Conservation (phyloP, 2,888 invertebrate genomes). For the Microdon myrmicae region DNA sequence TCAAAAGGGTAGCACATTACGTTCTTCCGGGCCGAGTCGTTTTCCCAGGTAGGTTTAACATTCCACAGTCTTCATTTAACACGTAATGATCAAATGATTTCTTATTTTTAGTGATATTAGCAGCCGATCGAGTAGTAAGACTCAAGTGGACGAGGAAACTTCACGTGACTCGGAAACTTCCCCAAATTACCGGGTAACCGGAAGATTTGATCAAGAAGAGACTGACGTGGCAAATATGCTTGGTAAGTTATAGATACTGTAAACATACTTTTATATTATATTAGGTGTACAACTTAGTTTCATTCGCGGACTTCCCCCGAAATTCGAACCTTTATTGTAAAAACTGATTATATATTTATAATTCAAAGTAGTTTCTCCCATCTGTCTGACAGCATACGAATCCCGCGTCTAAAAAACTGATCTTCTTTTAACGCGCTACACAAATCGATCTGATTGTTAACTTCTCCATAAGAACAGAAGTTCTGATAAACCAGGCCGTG, state of each 20-base stretch:
- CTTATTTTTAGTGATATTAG: constrained; percentile 60
- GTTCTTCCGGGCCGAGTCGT: constrained; percentile 65
- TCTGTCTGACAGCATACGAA: too few relatives aligned
- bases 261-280: not conserved
- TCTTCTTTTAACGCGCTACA: too few relatives aligned
- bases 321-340: too few relatives aligned
- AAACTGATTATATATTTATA: too few relatives aligned
- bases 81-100: not conserved
- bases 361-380: too few relatives aligned
- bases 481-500: too few relatives aligned
- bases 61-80: not conserved
- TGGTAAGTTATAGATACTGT: constrained; percentile 69
- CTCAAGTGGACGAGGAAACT: constrained; percentile 81
- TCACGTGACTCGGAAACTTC: constrained; percentile 90
- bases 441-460: too few relatives aligned
- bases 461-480: too few relatives aligned
- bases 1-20: constrained; percentile 75
- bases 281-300: too few relatives aligned
- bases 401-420: too few relatives aligned
- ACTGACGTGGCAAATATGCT: constrained; percentile 97
- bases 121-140: constrained; percentile 68
- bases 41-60: constrained; percentile 60
- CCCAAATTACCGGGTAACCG: constrained; percentile 85
- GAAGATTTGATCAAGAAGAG: constrained; percentile 91
- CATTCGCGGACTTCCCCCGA: too few relatives aligned